Evolutionary conservation across 2,113 vertebrate species (phyloP).

Genomic region (Pelecanus crispus): DNA sequence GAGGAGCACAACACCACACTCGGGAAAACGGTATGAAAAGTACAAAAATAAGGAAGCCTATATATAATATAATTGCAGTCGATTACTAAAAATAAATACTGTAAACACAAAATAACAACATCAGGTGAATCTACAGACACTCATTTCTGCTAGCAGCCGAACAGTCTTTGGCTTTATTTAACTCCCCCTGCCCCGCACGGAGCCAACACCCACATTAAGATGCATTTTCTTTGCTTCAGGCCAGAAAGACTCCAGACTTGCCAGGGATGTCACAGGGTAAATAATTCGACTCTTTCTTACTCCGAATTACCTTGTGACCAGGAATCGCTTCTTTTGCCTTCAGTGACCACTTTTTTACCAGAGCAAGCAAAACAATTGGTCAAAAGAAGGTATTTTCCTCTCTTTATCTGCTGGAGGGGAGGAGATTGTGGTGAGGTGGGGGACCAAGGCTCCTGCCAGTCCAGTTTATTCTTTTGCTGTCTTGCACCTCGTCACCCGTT

Average conservation of each 20-base stretch:
- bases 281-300: neutral
- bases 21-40: neutral
- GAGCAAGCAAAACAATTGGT: accelerated
- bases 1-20: constrained; percentile 3
- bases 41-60: constrained; percentile 52
- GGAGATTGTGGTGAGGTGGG: accelerated
- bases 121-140: constrained; percentile 31
- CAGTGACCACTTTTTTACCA: neutral
- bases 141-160: constrained; percentile 8
- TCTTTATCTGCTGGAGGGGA: neutral
- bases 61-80: constrained; percentile 22
- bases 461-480: neutral
- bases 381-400: neutral
- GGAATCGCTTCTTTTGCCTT: neutral
- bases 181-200: neutral
- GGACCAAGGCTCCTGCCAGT: accelerated
- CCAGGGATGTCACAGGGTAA: neutral
- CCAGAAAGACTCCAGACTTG: neutral
- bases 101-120: constrained; percentile 26
- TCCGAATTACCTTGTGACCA: neutral
- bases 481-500: accelerated
- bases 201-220: neutral
- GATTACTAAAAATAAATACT: constrained; percentile 61
- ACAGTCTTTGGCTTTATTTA: constrained; percentile 57
- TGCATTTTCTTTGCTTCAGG: constrained; percentile 36